These are phyloP conservation scores for Myiotriccus ornatus DNA, from an alignment of 2,797 vertebrate genomes.

Conservation along the genomic window DNA sequence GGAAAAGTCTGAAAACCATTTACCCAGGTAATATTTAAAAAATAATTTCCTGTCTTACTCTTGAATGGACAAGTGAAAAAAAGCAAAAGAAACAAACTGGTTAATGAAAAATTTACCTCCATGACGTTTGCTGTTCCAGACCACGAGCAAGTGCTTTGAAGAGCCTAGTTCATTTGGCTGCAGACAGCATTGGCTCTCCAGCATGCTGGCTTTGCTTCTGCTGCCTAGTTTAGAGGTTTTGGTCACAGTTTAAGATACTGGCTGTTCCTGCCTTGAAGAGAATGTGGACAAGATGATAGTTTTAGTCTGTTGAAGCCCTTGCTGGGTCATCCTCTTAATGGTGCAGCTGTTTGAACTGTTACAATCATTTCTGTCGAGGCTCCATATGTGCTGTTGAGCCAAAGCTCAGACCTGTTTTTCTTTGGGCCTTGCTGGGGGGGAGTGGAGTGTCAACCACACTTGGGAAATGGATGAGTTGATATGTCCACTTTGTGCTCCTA, in stretches of 20 bases:
- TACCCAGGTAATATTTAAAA: neutral
- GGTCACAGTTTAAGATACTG: neutral
- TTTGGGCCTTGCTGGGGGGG: neutral
- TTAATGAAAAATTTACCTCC: neutral
- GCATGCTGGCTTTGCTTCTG: neutral
- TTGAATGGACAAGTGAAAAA: neutral
- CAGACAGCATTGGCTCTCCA: neutral
- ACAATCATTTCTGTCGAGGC: neutral
- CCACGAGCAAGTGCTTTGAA: neutral
- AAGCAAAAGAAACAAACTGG: neutral
- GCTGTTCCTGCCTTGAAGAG: neutral
- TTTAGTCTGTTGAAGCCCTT: neutral
- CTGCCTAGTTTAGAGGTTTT: neutral
- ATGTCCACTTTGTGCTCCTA: neutral
- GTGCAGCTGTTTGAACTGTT: neutral
- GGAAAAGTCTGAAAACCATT: neutral
- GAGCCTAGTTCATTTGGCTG: neutral
- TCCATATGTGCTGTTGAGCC: neutral
- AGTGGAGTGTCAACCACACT: neutral
- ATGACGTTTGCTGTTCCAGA: neutral
- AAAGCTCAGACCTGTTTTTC: neutral
- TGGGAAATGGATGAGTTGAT: neutral
- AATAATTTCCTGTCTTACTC: neutral
- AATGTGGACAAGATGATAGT: neutral
- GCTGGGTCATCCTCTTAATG: neutral